Conservation (phyloP, 2,888 invertebrate genomes). For the Catocala fraxini region DNA sequence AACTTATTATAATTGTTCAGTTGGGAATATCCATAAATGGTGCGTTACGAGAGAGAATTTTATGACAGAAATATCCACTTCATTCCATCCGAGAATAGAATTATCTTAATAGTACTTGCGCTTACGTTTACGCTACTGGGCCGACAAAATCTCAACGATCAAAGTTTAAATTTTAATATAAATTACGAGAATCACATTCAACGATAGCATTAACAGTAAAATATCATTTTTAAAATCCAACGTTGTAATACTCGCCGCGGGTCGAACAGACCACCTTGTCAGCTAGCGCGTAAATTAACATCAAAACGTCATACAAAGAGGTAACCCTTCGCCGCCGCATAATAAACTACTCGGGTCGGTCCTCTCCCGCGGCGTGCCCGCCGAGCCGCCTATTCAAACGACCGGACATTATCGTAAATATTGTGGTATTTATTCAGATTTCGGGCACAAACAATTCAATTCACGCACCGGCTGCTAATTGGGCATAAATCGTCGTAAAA, state of each 20-base stretch:
- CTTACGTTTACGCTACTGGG: too few relatives aligned
- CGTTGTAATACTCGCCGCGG: slow-evolving; percentile 52
- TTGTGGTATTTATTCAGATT: slow-evolving; percentile 86
- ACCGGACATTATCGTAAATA: slow-evolving; percentile 85
- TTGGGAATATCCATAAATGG: too few relatives aligned
- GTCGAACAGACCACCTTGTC: slow-evolving; percentile 80
- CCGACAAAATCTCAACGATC: too few relatives aligned
- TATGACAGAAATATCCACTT: too few relatives aligned
- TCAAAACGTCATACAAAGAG: slow-evolving; percentile 82
- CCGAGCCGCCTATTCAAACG: slow-evolving; percentile 77
- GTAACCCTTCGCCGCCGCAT: slow-evolving; percentile 81
- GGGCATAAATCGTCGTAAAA: slow-evolving; percentile 84
- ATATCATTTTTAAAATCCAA: slow-evolving; percentile 76
- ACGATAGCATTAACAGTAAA: slow-evolving; percentile 80
- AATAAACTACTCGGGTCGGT: slow-evolving; percentile 69
- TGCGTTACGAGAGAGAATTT: too few relatives aligned
- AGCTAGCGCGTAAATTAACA: slow-evolving; percentile 76
- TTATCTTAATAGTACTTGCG: too few relatives aligned
- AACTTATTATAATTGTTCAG: too few relatives aligned
- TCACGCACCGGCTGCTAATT: slow-evolving; percentile 85
- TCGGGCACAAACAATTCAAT: slow-evolving; percentile 86
- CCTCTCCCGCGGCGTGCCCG: slow-evolving; percentile 74
- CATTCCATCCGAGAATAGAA: too few relatives aligned
- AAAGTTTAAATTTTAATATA: neutral
- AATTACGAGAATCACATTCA: slow-evolving; percentile 58